phyloP scores from a whole-genome alignment of 1,140 invertebrate genomes.

The Acyrthosiphon pisum region DNA sequence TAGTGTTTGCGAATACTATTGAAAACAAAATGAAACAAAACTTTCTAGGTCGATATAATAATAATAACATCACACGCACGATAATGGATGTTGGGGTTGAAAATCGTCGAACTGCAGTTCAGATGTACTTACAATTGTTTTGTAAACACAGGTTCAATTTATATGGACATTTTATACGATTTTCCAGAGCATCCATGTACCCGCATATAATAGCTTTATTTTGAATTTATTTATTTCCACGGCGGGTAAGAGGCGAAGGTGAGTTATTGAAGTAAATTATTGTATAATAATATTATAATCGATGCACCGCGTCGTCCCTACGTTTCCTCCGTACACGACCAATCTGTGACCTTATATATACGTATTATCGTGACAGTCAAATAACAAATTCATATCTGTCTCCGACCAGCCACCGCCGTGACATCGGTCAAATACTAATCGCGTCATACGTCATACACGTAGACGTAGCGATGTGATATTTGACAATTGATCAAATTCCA shows the following conservation, averaged over 20 bases:
- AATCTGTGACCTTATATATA: neutral
- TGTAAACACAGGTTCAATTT: neutral
- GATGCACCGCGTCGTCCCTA: fast-evolving
- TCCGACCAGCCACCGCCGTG: neutral
- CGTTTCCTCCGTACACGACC: neutral
- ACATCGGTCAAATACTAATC: neutral
- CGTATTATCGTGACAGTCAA: neutral
- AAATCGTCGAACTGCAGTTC: neutral
- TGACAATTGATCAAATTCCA: neutral
- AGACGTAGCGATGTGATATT: neutral
- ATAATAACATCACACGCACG: neutral
- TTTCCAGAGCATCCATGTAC: neutral
- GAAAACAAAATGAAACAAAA: neutral
- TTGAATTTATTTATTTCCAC: neutral
- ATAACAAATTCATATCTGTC: neutral
- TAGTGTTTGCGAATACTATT: neutral
- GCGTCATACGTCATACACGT: neutral
- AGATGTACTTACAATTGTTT: neutral
- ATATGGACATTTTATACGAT: neutral
- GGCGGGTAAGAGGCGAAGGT: neutral
- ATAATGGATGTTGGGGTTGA: neutral
- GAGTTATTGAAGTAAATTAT: too few relatives aligned
- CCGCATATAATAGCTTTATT: neutral
- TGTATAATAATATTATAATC: neutral
- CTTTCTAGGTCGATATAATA: neutral